phyloP scores from a whole-genome alignment of 2,113 vertebrate genomes.

The Phalacrocorax pelagicus region DNA sequence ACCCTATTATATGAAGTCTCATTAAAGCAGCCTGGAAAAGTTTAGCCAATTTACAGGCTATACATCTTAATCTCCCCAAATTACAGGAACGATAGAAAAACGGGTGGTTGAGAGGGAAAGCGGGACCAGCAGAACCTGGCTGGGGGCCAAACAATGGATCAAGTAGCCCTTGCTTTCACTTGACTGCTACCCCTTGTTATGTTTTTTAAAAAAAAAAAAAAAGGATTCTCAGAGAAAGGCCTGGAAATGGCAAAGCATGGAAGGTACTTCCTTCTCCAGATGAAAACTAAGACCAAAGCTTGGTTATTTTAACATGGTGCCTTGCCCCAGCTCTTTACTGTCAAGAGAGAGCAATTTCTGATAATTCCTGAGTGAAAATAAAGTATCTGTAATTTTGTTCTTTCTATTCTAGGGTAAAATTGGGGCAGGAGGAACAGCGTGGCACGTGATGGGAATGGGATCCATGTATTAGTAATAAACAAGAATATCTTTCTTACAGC shows the following conservation, averaged over 20 bases:
- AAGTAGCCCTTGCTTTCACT: slow-evolving; percentile 65
- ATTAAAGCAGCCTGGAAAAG: slow-evolving; percentile 80
- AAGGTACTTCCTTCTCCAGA: neutral
- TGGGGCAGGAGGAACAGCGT: rapidly evolving
- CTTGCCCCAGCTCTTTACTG: neutral
- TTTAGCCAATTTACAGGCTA: slow-evolving; percentile 80
- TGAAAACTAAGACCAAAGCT: neutral
- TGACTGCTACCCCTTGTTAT: slow-evolving; percentile 68
- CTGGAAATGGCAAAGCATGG: neutral
- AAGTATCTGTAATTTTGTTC: neutral
- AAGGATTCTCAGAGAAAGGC: slow-evolving; percentile 24
- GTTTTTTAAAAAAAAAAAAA: slow-evolving; percentile 1
- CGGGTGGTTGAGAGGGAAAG: slow-evolving; percentile 49
- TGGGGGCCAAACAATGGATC: slow-evolving; percentile 66
- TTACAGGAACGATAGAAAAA: slow-evolving; percentile 59
- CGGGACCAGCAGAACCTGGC: slow-evolving; percentile 68
- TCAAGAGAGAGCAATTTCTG: neutral
- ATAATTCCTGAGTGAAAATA: neutral
- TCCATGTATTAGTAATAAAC: neutral
- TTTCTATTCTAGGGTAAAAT: neutral
- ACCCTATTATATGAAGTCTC: slow-evolving; percentile 72
- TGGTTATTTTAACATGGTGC: neutral
- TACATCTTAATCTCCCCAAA: slow-evolving; percentile 79
- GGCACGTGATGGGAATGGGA: neutral
- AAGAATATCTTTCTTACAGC: neutral